Base-by-base conservation (phyloP, 2,888 invertebrate species). In the Phytoseiulus persimilis region DNA sequence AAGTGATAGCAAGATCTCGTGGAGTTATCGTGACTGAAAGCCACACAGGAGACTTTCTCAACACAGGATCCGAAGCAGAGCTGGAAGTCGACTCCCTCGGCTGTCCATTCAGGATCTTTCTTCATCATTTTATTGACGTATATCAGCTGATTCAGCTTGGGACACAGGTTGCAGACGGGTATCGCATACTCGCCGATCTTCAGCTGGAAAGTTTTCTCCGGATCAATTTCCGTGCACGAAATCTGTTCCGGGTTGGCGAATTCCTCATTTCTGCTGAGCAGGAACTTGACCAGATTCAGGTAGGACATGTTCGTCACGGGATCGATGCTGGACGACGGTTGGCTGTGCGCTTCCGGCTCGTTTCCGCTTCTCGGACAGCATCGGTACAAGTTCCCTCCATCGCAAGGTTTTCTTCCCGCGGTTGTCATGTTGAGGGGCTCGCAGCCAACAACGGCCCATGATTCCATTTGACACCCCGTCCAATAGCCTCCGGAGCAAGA, bases 81-180 rank as follows among this genome's bases (percentile, higher is more conserved):
- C 31, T 83, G 31, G 83, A 90, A 90, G n/a, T 90, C 83, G 23
- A 83, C 23, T 39, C 83, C 83, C 31, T 33, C 33, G 11, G 83
- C 32, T 1, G 83, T 31, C 33, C 33, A 65, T 18, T n/a, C 32
- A 3, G 90, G 90, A 83, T 31, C 11, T 28, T 83, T 14, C 1
- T 90, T 83, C 31, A 90, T n/a, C 31, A 90, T 65, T 9, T 83
- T 83, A 14, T 90, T 83, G 14, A 31, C 39, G 32, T 83, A 83
- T 14, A 83, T 65, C 32, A 65, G 32, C 14, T 83, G 18, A 18
- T 83, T 83, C 5, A 90, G 83, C 28, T n/a, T 45, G 0, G 90
- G 90, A 83, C 90, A 90, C 14, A 90, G 33, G 83, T 90, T 83
- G 33, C 90, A 90, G 18, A 90, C 65, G 0, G 83, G 65, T 23